Conservation (phyloP, 2,888 invertebrate genomes). For the Hofmannophila pseudospretella region DNA sequence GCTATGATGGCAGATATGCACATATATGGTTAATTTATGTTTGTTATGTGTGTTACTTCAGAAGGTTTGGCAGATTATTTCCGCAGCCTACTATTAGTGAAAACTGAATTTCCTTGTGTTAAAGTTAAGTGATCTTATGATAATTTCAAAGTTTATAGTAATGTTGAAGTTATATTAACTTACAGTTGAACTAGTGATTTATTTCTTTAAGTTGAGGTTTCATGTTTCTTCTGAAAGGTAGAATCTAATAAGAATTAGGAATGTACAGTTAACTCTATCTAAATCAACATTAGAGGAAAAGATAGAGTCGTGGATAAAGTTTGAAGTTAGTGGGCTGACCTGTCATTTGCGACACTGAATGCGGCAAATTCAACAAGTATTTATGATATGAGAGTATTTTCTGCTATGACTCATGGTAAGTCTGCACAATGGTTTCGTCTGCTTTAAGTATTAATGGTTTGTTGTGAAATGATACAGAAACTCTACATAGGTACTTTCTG, state of each 20-base stretch:
- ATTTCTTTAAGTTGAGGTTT: not conserved
- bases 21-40: constrained; percentile 52
- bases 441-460: too few relatives aligned
- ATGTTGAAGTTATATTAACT: constrained; percentile 1
- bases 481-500: too few relatives aligned
- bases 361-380: constrained; percentile 11
- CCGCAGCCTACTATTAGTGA: constrained; percentile 10
- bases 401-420: constrained; percentile 7
- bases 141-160: not conserved
- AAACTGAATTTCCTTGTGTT: not conserved
- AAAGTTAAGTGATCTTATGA: not conserved
- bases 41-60: constrained; percentile 24
- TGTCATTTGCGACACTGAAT: constrained; percentile 2
- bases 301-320: too few relatives aligned
- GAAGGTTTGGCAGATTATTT: constrained; percentile 24
- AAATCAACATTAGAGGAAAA: too few relatives aligned
- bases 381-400: not conserved
- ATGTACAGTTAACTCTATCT: too few relatives aligned
- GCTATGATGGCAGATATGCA: constrained; percentile 42
- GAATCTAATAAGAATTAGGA: too few relatives aligned
- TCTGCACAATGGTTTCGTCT: not conserved
- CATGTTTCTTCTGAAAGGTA: too few relatives aligned
- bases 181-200: not conserved
- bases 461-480: too few relatives aligned
- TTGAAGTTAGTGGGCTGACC: too few relatives aligned